Conservation (phyloP, 2,797 vertebrate species). For the Balearica regulorum region DNA sequence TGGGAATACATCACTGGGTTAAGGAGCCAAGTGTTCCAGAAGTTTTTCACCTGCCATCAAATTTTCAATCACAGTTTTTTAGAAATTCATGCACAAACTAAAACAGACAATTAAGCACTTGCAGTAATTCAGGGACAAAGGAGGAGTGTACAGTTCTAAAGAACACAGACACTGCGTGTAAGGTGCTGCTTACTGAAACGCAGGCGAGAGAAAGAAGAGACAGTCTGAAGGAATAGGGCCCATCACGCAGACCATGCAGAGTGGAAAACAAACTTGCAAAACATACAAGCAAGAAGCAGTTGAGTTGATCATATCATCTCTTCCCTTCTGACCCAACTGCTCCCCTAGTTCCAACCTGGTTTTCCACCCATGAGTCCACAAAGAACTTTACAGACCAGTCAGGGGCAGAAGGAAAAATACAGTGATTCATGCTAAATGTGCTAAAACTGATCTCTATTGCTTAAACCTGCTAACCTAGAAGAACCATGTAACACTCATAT, state of each 20-base stretch:
- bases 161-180: neutral
- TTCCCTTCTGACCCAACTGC: neutral
- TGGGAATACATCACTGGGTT: neutral
- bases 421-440: neutral
- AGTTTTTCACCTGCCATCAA: neutral
- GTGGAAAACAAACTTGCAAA: neutral
- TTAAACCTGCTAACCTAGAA: neutral
- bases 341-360: neutral
- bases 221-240: neutral
- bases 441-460: neutral
- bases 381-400: neutral
- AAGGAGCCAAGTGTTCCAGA: neutral
- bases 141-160: neutral
- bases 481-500: neutral
- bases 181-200: neutral
- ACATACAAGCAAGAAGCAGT: neutral
- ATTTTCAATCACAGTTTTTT: neutral
- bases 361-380: neutral
- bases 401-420: neutral
- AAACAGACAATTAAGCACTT: neutral
- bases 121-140: neutral
- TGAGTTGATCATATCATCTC: rapidly evolving
- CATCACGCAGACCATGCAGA: neutral
- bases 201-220: neutral
- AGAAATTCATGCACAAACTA: neutral